Conservation (phyloP, 2,113 vertebrate genomes). For the Vireo altiloquus region DNA sequence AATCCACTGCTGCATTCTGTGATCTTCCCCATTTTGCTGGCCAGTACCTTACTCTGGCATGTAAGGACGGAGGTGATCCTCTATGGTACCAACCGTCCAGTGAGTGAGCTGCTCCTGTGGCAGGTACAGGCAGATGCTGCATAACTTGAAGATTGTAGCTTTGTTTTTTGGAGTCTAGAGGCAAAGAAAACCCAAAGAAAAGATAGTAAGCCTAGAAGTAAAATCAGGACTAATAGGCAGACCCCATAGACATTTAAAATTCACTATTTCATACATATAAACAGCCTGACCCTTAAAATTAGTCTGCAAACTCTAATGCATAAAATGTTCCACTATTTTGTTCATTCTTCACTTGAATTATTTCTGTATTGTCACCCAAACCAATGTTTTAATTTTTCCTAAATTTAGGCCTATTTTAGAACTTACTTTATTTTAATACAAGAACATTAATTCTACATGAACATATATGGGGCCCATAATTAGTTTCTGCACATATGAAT, state of each 20-base stretch:
- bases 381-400: background rate
- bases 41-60: slow-evolving; percentile 92
- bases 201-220: background rate
- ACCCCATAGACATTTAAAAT: background rate
- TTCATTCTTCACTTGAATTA: background rate
- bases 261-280: background rate
- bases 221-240: background rate
- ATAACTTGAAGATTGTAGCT: slow-evolving; percentile 99
- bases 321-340: background rate
- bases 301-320: background rate
- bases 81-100: slow-evolving; percentile 96
- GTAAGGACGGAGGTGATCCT: slow-evolving; percentile 97
- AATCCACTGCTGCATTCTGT: slow-evolving; percentile 83
- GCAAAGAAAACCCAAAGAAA: background rate
- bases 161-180: slow-evolving; percentile 97
- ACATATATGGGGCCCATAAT: background rate
- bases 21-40: slow-evolving; percentile 85
- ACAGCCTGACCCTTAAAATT: background rate
- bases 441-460: background rate
- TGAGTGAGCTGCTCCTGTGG: slow-evolving; percentile 99
- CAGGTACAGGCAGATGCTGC: slow-evolving; percentile 99
- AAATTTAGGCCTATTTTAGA: background rate
- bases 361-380: background rate
- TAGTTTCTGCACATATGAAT: background rate
- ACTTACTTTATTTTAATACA: background rate